Conservation (phyloP, 1,140 invertebrate genomes). For the Aphelenchoides fujianensis region DNA sequence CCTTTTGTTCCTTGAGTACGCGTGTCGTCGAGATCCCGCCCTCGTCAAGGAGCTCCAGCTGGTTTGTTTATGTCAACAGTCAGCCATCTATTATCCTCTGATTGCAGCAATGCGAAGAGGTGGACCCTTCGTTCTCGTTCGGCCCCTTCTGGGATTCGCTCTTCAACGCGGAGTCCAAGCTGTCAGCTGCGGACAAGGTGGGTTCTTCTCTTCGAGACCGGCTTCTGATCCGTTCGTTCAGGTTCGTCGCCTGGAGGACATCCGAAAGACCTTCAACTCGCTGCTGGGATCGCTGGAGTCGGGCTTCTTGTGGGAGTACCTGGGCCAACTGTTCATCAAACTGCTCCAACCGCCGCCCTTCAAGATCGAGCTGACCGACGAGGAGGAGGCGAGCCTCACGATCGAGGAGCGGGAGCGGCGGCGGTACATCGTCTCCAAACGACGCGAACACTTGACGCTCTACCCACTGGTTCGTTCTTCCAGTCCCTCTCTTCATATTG, state of each 20-base stretch:
- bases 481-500: neutral
- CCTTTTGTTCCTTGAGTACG: conserved; percentile 75
- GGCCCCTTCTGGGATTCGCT: conserved; percentile 31
- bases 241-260: conserved; percentile 61
- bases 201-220: neutral
- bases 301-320: conserved; percentile 81
- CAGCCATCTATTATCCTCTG: neutral
- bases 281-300: conserved; percentile 80
- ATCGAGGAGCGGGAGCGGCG: conserved; percentile 28
- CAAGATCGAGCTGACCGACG: conserved; percentile 15
- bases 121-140: conserved; percentile 44
- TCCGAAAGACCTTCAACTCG: conserved; percentile 80
- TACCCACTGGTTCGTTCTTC: conserved; percentile 44
- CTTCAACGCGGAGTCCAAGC: neutral
- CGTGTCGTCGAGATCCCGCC: conserved; percentile 24
- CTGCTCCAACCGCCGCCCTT: conserved; percentile 18
- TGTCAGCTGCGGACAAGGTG: conserved; percentile 19
- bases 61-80: conserved; percentile 25
- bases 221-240: conserved; percentile 30
- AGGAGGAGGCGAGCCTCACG: conserved; percentile 19
- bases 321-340: conserved; percentile 71
- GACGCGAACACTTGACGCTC: conserved; percentile 32
- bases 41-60: conserved; percentile 30
- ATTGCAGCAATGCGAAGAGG: conserved; percentile 43
- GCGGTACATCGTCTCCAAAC: conserved; percentile 23